Base-by-base conservation (phyloP, 2,888 invertebrate genomes). In the Maniola hyperantus region DNA sequence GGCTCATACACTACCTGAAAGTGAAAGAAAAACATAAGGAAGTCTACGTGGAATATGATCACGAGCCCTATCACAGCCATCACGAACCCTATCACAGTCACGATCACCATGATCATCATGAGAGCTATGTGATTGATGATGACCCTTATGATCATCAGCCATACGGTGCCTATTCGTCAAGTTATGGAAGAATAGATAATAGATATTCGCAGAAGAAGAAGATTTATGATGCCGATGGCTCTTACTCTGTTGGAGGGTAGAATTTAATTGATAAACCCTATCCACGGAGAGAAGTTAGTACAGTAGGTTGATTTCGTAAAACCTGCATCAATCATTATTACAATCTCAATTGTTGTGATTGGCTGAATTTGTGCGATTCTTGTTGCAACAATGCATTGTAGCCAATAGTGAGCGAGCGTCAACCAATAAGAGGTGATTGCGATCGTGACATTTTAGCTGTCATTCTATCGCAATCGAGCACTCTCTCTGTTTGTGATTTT, bases 1-100 rank as follows among this genome's bases (percentile, higher is more conserved):
- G 91, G 91, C 85, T 91, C 68, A 78, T 87, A 1, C 88, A 90
- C 64, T 91, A 86, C 65, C 61, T 91, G 46, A 91, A 91, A 69
- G 80, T 85, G 66, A 70, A 74, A 15, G 67, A 79, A 2, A 76
- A 83, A 1, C 81, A 85, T 33, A 13, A 54, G 2, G 54, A 55
- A 8, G 44, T 46, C 42, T 74, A 83, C 58, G 60, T 74, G 15
- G 84, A 86, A 48, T 83, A 85, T 36, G 86, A 86, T 33, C 85
- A 85, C 54, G 79, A 77, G 20, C 36, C 72, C 4, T 57, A 42
- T 13, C 48, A 77, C 51, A 72, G 57, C 7, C 39, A 57, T 42
- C 57, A 42, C n/a, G n/a, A n/a, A n/a, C n/a, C n/a, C n/a, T n/a
- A n/a, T n/a, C n/a, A n/a, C n/a, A n/a, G n/a, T n/a, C n/a, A n/a